Evolutionary conservation across 2,113 vertebrate genomes (phyloP), one percentile per base, ranked within the genome.

Genomic region (Spheniscus mendiculus): DNA sequence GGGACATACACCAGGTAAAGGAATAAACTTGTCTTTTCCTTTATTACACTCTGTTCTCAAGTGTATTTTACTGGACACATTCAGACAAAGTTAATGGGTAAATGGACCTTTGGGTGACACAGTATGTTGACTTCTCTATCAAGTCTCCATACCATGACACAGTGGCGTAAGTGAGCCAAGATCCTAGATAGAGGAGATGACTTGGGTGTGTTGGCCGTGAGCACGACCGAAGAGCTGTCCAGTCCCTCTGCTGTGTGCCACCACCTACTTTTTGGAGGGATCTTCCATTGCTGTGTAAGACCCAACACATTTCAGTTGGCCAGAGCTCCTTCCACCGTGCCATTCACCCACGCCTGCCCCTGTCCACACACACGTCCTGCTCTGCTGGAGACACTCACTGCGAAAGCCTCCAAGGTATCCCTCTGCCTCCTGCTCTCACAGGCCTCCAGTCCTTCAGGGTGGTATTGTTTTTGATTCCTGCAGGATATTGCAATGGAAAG

Each of bases 91-190:
- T 40, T 23, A 58, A 63, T 9, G 32, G 34, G 38, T 15, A n/a
- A 29, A 27, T 14, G 25, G 20, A 18, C 11, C 25, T 56, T 15
- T 6, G 38, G 14, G 32, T 84, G 36, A 52, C 36, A 10, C 6
- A n/a, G 9, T 16, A 10, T 14, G 36, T 66, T 61, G 44, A 22
- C n/a, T 38, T 83, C 56, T 59, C 18, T 19, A 1, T 17, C 19
- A 56, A 26, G 27, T 13, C n/a, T 36, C 58, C 63, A 19, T 2
- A 20, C 8, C 34, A 21, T 0, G 0, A 27, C 36, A 18, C 36
- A 44, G n/a, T 5, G 67, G 16, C 16, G 5, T 12, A 5, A 14
- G 23, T 40, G 40, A 83, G 42, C 56, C 6, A 32, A 25, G 53
- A 17, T 50, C 42, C 26, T 15, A 8, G 8, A 16, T 7, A 13